These are phyloP conservation scores for Cecidostiba fungosa DNA, from an alignment of 2,888 invertebrate species.

Conservation along the genomic window DNA sequence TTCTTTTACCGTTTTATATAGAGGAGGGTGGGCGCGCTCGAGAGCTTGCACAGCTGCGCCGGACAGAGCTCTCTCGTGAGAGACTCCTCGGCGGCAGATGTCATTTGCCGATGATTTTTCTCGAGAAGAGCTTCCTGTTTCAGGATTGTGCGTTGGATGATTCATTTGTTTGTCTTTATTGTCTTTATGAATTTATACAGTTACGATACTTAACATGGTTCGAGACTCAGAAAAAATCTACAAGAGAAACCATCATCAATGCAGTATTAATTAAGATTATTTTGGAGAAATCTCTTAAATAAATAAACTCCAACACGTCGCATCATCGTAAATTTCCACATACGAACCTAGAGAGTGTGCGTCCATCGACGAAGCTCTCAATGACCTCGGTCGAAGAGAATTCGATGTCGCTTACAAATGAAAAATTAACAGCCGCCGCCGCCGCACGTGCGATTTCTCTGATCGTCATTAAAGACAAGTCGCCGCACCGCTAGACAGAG, in stretches of 20 bases:
- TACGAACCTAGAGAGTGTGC: neutral
- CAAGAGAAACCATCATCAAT: too few relatives aligned
- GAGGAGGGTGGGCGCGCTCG: neutral
- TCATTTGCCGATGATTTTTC: slow-evolving; percentile 17
- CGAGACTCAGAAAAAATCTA: neutral
- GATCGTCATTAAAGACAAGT: slow-evolving; percentile 48
- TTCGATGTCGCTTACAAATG: slow-evolving; percentile 49
- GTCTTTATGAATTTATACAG: neutral
- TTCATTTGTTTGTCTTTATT: neutral
- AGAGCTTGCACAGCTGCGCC: slow-evolving; percentile 42
- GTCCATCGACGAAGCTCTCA: neutral
- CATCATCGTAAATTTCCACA: neutral
- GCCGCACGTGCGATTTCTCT: slow-evolving; percentile 59
- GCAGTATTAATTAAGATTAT: too few relatives aligned
- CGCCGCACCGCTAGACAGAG: slow-evolving; percentile 15
- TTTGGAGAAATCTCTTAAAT: neutral
- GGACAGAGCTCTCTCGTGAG: neutral
- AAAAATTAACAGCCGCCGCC: slow-evolving; percentile 49
- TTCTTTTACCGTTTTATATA: neutral
- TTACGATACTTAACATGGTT: neutral
- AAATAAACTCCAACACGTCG: neutral
- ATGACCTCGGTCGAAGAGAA: neutral
- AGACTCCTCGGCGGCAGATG: slow-evolving; percentile 35
- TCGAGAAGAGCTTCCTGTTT: neutral
- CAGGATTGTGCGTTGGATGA: neutral